A percentile compares a stretch with the other conserved stretches of the same genome.
Evolutionary conservation across 2,797 vertebrate genomes (phyloP).

Genomic region (Chelmon rostratus): DNA sequence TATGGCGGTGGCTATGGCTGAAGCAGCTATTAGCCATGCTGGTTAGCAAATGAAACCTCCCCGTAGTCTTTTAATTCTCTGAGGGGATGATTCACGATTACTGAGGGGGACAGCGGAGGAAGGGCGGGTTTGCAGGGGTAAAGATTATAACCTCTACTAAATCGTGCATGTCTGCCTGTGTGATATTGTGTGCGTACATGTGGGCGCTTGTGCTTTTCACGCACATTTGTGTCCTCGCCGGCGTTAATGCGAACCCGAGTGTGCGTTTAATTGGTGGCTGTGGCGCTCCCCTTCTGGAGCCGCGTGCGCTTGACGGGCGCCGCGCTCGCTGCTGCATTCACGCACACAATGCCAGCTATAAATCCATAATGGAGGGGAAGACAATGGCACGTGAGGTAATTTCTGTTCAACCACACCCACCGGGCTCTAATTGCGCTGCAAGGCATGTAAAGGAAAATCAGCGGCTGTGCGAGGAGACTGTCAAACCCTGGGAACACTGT

Average conservation of each 20-base stretch:
- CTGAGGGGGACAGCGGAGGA: conserved; percentile 28
- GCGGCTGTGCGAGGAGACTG: conserved; percentile 67
- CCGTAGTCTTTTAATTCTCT: conserved; percentile 54
- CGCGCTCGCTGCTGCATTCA: conserved; percentile 28
- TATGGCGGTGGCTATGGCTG: conserved; percentile 53
- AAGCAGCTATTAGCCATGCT: conserved; percentile 66
- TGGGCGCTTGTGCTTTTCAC: conserved; percentile 10
- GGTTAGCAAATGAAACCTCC: conserved; percentile 66
- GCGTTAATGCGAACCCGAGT: conserved; percentile 46
- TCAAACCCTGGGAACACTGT: conserved; percentile 67
- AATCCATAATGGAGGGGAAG: conserved; percentile 68
- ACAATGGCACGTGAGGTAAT: conserved; percentile 74
- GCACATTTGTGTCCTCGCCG: conserved; percentile 8
- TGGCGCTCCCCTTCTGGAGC: conserved; percentile 42
- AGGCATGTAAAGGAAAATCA: conserved; percentile 69
- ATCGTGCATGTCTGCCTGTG: conserved; percentile 31
- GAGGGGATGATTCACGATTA: conserved; percentile 56
- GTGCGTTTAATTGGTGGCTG: conserved; percentile 69
- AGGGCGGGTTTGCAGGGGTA: conserved; percentile 24
- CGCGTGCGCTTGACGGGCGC: conserved; percentile 48
- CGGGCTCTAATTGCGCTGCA: conserved; percentile 72
- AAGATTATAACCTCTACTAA: conserved; percentile 66
- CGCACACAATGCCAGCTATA: conserved; percentile 54
- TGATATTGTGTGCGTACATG: conserved; percentile 17
- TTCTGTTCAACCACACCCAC: conserved; percentile 73